Conservation (phyloP, 2,888 invertebrate genomes). For the Chaitophorus viminalis region DNA sequence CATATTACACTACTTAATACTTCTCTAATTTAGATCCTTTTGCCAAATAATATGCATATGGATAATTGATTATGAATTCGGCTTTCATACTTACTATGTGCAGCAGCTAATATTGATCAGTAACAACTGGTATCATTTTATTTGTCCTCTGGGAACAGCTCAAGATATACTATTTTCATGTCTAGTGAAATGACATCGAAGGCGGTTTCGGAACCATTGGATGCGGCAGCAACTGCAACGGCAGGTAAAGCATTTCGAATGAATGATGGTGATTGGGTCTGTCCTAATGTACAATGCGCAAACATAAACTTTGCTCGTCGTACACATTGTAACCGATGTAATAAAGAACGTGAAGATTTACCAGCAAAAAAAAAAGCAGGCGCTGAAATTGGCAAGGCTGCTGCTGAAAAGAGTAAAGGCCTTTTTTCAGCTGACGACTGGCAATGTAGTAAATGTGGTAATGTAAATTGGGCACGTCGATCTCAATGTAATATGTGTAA, state of each 20-base stretch:
- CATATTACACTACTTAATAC: background rate
- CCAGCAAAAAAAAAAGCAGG: conserved; percentile 83
- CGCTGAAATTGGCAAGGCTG: conserved; percentile 96
- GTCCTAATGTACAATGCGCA: conserved; percentile 78
- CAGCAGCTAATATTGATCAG: conserved; percentile 13
- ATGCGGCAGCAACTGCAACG: conserved; percentile 3
- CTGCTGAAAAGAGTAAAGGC: conserved; percentile 98
- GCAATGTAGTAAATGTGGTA: conserved; percentile 99
- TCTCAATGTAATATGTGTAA: conserved; percentile 98
- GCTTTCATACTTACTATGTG: background rate
- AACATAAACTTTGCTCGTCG: conserved; percentile 95
- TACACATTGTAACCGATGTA: conserved; percentile 90
- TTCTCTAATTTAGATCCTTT: background rate
- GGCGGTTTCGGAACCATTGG: conserved; percentile 33
- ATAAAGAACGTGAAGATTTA: conserved; percentile 74
- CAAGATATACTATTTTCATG: background rate
- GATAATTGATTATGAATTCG: conserved; percentile 5
- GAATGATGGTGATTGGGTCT: conserved; percentile 74
- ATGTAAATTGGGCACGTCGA: conserved; percentile 98
- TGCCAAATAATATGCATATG: background rate
- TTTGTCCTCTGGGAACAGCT: background rate
- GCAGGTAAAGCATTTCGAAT: conserved; percentile 64
- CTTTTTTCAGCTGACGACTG: conserved; percentile 97
- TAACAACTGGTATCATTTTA: background rate
- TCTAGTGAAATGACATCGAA: conserved; percentile 43